Base-by-base conservation (phyloP, 1,140 invertebrate genomes). In the Eubasilissa regina region DNA sequence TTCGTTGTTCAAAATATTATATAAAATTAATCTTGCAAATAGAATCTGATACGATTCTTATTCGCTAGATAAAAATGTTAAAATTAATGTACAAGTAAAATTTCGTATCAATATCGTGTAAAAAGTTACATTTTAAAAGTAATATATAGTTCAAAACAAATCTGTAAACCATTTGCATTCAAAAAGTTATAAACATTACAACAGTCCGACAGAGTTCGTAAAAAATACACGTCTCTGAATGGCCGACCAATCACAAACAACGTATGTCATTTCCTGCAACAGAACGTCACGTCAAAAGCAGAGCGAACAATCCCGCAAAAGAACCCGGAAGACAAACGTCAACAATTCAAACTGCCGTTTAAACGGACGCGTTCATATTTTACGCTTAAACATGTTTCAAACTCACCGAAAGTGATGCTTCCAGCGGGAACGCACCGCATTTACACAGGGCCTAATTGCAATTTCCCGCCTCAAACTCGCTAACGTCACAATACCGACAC, bases 401-500 rank as follows among this genome's bases (percentile, higher is more conserved):
- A 74, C 51, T 55, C 43, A 74, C 70, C 70, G 17, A 44, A 56
- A 55, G 8, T 74, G 70, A 74, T 74, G 70, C 70, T 74, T 45
- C 44, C 53, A 25, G 13, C 4, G 10, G 15, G n/a, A 56, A 43
- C 15, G 70, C 51, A 15, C 53, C 25, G 51, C 70, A 55, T 70
- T 47, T 47, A 56, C 43, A 21, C 48, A 56, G 12, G 21, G 12
- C 43, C 21, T 74, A 74, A 74, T 44, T 74, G 53, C 53, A 15
- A 9, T 55, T 74, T 74, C 44, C 70, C 70, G 70, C 70, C 8
- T 15, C 43, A 56, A 55, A 43, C 25, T 21, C 25, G 7, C 43
- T 15, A 70, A 70, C 35, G 51, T 74, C 70, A 74, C 70, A 74
- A 74, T 74, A 56, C 51, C 70, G 68, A 72, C 68, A 74, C 70